Conservation (phyloP, 2,797 vertebrate species). For the Melanogrammus aeglefinus region DNA sequence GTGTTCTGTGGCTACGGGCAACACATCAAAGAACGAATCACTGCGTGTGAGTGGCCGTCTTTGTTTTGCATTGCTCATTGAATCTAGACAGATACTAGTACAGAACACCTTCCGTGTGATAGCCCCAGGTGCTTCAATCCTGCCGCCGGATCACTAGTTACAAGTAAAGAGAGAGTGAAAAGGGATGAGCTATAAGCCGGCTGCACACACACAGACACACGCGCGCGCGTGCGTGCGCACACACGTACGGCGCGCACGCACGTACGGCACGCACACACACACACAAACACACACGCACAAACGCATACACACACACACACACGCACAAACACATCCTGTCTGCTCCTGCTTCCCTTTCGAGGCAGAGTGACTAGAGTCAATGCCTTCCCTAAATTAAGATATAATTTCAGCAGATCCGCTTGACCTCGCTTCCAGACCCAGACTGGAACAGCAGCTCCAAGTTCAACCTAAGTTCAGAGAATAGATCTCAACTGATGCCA, state of each 20-base stretch:
- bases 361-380: no score
- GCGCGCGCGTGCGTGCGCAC: no score
- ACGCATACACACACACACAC: not conserved
- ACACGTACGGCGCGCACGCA: no score
- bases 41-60: conserved; percentile 3
- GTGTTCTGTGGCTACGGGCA: conserved; percentile 1
- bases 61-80: conserved; percentile 1
- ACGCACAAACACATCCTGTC: not conserved
- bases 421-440: conserved; percentile 37
- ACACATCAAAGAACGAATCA: conserved; percentile 6
- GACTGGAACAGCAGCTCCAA: conserved; percentile 43
- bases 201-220: not conserved
- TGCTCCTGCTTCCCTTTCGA: not conserved
- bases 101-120: conserved; percentile 8
- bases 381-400: not conserved
- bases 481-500: not conserved
- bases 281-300: not conserved
- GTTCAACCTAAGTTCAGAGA: conserved; percentile 6
- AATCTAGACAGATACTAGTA: not conserved
- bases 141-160: conserved; percentile 7
- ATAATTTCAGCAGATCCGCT: not conserved
- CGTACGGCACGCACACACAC: not conserved
- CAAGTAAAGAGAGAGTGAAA: not conserved
- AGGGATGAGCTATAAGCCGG: conserved; percentile 8
- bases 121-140: not conserved